Percentiles rank a stretch among this genome's conserved stretches.
phyloP scores from a whole-genome alignment of 1,140 invertebrate species.

The Linepithema humile region DNA sequence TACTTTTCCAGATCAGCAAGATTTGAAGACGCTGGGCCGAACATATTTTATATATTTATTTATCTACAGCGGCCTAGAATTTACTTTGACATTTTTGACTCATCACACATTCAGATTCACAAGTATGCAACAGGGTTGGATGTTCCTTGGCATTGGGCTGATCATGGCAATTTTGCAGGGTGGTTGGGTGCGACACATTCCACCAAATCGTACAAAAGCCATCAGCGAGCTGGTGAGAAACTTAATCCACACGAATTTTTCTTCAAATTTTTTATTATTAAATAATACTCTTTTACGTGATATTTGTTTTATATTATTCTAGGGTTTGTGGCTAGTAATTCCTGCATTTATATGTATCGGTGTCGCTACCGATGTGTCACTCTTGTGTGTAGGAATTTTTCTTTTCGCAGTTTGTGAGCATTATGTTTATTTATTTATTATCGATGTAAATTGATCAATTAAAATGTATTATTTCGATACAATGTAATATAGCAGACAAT shows the following conservation, averaged over 20 bases:
- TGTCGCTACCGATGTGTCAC: conserved; percentile 85
- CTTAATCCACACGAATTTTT: conserved; percentile 6
- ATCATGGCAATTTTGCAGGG: conserved; percentile 98
- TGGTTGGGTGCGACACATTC: conserved; percentile 92
- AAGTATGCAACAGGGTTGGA: conserved; percentile 98
- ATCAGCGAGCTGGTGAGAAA: conserved; percentile 87
- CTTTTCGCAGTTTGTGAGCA: conserved; percentile 95
- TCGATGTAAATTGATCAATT: conserved; percentile 1
- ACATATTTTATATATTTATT: conserved; percentile 98
- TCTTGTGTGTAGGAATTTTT: conserved; percentile 92
- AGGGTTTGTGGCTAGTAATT: conserved; percentile 95
- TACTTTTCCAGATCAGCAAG: conserved; percentile 85
- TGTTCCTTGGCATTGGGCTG: conserved; percentile 97
- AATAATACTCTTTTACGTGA: background rate
- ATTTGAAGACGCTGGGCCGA: conserved; percentile 90
- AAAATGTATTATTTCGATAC: background rate
- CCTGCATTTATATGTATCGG: conserved; percentile 96
- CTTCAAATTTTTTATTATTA: background rate
- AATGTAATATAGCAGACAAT: background rate
- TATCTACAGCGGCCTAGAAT: conserved; percentile 98
- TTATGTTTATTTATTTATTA: conserved; percentile 37
- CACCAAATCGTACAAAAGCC: conserved; percentile 90
- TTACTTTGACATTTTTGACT: conserved; percentile 98
- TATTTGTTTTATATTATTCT: conserved; percentile 59
- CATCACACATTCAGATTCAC: conserved; percentile 96